Base-by-base conservation (phyloP, 2,888 invertebrate genomes). In the Platypus cylindrus region DNA sequence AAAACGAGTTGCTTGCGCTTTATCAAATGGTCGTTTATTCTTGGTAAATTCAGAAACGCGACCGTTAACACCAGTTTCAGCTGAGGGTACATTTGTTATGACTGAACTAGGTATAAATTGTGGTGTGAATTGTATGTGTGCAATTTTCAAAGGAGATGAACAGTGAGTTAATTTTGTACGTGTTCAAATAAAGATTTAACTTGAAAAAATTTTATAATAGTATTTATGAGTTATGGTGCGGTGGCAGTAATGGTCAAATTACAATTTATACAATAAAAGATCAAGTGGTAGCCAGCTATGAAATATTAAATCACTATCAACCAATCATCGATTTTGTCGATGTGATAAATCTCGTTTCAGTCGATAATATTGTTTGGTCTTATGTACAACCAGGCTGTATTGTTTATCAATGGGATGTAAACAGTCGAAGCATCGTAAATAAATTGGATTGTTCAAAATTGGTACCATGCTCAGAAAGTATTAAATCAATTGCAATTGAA, bases 401-500 rank as follows among this genome's bases (percentile, higher is more conserved):
- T 45, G 81, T 94, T 9, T 89, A 85, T 60, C 85, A 85, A 53
- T 94, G 90, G 90, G 78, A 82, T 50, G 70, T 75, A 1, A 63
- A 64, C 2, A 68, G 69, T 0, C 73, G 79, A 40, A 65, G 65
- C 34, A 78, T 85, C 43, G 64, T 77, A 3, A 82, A 82, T 44
- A 78, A 81, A 47, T 65, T 95, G 36, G 94, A 95, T 63, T 86
- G 91, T 65, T 86, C 84, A 26, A 91, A 90, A 63, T 67, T 93
- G 48, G 80, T 83, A 45, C 93, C 93, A 1, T 87, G 87, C 59
- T 90, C 86, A 9, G 93, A 91, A 60, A 89, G 86, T 50, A 66
- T 91, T 33, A 85, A 87, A 61, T 87, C 89, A 18, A 87, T 90
- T 50, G 79, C 86, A 25, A 79, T 90, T 43, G 93, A 91, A 56